Evolutionary conservation across 2,888 invertebrate genomes (phyloP).

Genomic region (Plemyria rubiginata): DNA sequence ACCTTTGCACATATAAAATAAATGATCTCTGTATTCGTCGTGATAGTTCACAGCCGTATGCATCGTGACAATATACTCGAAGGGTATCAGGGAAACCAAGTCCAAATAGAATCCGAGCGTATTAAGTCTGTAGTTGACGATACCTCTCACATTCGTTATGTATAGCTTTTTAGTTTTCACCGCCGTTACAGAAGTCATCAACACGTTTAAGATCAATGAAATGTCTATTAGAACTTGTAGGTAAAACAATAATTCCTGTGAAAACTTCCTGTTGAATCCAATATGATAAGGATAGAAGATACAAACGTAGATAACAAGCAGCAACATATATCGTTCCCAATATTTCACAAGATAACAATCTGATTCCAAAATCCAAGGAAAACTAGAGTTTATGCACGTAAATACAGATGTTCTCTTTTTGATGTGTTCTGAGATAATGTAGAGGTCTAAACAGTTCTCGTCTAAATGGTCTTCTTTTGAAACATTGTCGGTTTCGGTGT

Average conservation of each 20-base stretch:
- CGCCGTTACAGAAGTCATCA: constrained; percentile 75
- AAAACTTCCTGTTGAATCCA: constrained; percentile 70
- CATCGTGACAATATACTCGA: constrained; percentile 77
- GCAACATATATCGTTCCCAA: constrained; percentile 78
- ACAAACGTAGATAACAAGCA: constrained; percentile 70
- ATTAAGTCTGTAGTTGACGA: constrained; percentile 72
- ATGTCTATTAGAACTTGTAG: constrained; percentile 69
- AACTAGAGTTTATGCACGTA: constrained; percentile 66
- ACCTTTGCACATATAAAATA: constrained; percentile 80
- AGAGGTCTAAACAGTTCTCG: constrained; percentile 72
- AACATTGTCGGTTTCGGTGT: constrained; percentile 60
- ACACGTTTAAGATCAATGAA: constrained; percentile 70
- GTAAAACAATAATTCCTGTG: constrained; percentile 66
- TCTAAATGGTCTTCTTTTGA: constrained; percentile 67
- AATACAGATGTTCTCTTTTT: constrained; percentile 68
- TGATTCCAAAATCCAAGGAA: constrained; percentile 80
- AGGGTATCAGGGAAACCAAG: constrained; percentile 75
- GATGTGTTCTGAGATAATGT: constrained; percentile 75
- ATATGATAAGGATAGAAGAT: constrained; percentile 79
- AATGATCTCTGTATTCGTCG: constrained; percentile 70
- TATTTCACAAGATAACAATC: constrained; percentile 73
- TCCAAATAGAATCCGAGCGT: constrained; percentile 81
- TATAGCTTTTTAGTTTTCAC: constrained; percentile 75
- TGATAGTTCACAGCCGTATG: constrained; percentile 64
- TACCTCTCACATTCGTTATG: constrained; percentile 63